Conservation (phyloP, 2,113 vertebrate genomes). For the Tor tambroides region DNA sequence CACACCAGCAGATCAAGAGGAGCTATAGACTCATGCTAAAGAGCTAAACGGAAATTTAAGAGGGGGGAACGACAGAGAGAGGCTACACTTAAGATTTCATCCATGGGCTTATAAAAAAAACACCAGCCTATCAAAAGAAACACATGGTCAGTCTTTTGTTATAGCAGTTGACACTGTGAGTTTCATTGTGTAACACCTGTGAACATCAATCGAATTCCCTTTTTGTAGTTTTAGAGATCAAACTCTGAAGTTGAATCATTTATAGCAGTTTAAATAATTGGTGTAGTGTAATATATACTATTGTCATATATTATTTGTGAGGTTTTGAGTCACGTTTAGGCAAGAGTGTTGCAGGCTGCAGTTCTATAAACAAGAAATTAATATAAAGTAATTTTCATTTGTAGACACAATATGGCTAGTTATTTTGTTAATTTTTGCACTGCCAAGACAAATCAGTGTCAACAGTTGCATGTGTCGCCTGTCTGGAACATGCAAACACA, state of each 20-base stretch:
- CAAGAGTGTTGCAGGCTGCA: background rate
- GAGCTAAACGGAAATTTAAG: slow-evolving; percentile 2
- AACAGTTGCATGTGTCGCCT: background rate
- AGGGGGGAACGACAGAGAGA: background rate
- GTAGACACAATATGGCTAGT: background rate
- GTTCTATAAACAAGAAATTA: background rate
- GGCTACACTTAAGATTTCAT: background rate
- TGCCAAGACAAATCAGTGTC: background rate
- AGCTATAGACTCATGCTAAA: slow-evolving; percentile 30
- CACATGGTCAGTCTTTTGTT: background rate
- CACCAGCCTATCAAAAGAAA: background rate
- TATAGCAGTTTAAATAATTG: background rate
- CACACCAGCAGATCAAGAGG: slow-evolving; percentile 50
- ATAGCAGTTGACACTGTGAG: background rate
- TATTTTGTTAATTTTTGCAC: background rate
- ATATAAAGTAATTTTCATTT: background rate
- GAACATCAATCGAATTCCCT: background rate
- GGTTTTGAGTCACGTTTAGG: background rate
- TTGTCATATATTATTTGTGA: background rate
- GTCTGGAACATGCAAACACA: background rate
- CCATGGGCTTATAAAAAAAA: background rate
- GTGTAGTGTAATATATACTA: background rate
- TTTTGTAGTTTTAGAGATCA: background rate
- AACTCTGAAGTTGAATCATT: background rate
- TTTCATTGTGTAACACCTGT: background rate